Evolutionary conservation across 2,888 invertebrate species (phyloP).

Genomic region (Gymnoscelis rufifasciata): DNA sequence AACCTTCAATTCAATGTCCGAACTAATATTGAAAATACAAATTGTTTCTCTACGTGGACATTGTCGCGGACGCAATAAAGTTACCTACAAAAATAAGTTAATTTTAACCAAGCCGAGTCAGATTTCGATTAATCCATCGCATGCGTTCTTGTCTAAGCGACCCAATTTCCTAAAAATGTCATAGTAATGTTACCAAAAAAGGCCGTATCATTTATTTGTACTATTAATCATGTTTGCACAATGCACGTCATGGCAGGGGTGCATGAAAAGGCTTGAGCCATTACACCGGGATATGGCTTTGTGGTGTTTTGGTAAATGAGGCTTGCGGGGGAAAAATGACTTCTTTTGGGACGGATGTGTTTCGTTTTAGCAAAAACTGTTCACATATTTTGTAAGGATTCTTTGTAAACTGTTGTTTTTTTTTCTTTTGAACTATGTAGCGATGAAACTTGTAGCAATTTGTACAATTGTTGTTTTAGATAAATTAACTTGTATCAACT

Average conservation of each 20-base stretch:
- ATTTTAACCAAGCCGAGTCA: background rate
- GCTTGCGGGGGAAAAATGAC: constrained; percentile 1
- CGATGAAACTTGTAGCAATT: too few relatives aligned
- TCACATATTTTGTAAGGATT: too few relatives aligned
- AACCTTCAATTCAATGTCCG: too few relatives aligned
- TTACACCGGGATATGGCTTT: constrained; percentile 59
- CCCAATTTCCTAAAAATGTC: constrained; percentile 61
- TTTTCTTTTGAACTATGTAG: too few relatives aligned
- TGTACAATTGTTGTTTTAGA: too few relatives aligned
- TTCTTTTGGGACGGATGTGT: background rate
- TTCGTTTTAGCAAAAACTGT: background rate
- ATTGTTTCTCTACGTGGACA: too few relatives aligned
- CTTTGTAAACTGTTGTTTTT: too few relatives aligned
- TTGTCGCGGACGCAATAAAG: too few relatives aligned
- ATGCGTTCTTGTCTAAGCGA: constrained; percentile 39
- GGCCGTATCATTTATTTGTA: constrained; percentile 60
- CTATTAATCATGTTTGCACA: constrained; percentile 73
- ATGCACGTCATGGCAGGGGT: constrained; percentile 60
- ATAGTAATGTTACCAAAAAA: constrained; percentile 51
- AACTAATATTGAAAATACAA: too few relatives aligned
- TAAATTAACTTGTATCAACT: too few relatives aligned
- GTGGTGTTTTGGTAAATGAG: constrained; percentile 36
- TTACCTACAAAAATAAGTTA: too few relatives aligned
- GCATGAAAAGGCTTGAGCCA: constrained; percentile 61
- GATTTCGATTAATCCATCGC: background rate